Evolutionary conservation across 2,797 vertebrate species (phyloP).

Genomic region (Mionectes olivaceus): DNA sequence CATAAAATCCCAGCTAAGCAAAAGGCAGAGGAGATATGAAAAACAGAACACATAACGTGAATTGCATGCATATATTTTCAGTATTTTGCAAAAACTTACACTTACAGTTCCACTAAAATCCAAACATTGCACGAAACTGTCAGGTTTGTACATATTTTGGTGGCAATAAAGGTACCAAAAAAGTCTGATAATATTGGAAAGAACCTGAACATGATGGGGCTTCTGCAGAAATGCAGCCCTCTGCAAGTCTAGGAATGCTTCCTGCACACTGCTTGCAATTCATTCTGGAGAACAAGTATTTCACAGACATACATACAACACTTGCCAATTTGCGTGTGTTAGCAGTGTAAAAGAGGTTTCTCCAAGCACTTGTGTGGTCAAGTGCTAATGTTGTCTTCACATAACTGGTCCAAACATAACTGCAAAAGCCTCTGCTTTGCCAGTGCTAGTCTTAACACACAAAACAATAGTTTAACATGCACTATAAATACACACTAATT

Average conservation of each 20-base stretch:
- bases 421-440: background rate
- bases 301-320: accelerated
- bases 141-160: background rate
- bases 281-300: background rate
- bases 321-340: background rate
- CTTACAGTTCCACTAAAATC: background rate
- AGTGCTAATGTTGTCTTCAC: background rate
- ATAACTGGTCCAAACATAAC: background rate
- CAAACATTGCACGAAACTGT: background rate
- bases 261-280: background rate
- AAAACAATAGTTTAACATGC: background rate
- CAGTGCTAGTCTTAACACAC: background rate
- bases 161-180: background rate
- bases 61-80: background rate
- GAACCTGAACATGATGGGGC: background rate
- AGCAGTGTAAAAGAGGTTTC: background rate
- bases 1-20: background rate
- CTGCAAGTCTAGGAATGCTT: background rate
- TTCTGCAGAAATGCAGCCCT: background rate
- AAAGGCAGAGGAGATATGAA: background rate
- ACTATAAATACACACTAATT: background rate
- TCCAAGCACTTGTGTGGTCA: background rate
- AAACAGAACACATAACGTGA: background rate
- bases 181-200: background rate
- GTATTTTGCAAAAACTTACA: background rate